Evolutionary conservation across 2,888 invertebrate genomes (phyloP).

Genomic region (Agriopis marginaria): DNA sequence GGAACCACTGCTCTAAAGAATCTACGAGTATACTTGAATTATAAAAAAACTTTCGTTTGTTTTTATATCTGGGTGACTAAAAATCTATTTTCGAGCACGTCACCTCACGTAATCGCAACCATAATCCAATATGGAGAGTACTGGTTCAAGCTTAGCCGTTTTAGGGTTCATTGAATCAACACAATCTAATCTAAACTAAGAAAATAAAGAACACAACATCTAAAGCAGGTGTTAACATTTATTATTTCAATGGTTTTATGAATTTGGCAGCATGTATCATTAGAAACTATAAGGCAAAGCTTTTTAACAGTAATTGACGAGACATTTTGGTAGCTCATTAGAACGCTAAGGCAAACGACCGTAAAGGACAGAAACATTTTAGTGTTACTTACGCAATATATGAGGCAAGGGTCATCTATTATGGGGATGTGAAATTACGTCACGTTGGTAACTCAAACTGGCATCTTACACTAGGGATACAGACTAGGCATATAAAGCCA

Average conservation of each 20-base stretch:
- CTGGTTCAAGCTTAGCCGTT: background rate
- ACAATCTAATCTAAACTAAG: background rate
- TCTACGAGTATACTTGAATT: background rate
- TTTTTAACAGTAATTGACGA: background rate
- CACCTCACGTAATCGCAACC: background rate
- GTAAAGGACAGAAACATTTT: background rate
- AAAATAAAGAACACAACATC: background rate
- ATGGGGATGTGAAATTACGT: too few relatives aligned
- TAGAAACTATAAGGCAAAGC: background rate
- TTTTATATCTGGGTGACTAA: background rate
- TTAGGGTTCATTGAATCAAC: background rate
- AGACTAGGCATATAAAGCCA: too few relatives aligned
- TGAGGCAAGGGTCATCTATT: too few relatives aligned
- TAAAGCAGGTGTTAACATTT: background rate
- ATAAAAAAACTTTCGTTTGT: background rate
- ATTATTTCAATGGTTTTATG: background rate
- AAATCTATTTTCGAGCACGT: too few relatives aligned
- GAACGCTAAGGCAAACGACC: background rate
- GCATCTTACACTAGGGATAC: too few relatives aligned
- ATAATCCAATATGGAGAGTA: background rate
- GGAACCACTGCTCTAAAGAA: too few relatives aligned
- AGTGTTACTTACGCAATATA: background rate
- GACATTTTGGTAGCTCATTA: background rate
- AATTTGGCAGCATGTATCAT: background rate
- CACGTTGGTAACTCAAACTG: too few relatives aligned